Conservation (phyloP, 2,888 invertebrate genomes). For the Nephrotoma guestfalica region DNA sequence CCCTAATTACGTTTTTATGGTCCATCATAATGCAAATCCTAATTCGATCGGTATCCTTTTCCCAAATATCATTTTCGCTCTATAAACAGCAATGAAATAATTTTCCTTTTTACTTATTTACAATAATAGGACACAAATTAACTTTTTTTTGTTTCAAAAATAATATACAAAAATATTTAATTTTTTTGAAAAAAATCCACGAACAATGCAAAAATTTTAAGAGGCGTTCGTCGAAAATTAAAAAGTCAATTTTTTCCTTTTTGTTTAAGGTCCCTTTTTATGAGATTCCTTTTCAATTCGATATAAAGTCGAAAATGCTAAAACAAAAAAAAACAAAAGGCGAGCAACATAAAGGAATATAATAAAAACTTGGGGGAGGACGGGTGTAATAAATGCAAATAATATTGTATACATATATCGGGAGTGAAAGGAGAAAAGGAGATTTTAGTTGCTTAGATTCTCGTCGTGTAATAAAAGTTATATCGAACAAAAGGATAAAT, state of each 20-base stretch:
- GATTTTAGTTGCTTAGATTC: not conserved
- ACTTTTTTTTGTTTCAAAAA: slow-evolving; percentile 1
- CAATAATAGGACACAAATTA: not conserved
- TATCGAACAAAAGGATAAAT: not conserved
- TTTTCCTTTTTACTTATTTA: not conserved
- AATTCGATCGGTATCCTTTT: not conserved
- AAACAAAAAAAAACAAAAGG: not conserved
- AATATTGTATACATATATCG: not conserved
- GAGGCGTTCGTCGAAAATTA: slow-evolving; percentile 1
- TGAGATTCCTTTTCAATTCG: not conserved
- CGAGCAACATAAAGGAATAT: not conserved
- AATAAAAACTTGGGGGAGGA: not conserved
- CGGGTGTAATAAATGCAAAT: not conserved
- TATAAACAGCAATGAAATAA: not conserved
- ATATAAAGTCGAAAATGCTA: not conserved
- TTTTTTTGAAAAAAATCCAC: not conserved
- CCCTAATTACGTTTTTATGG: not conserved
- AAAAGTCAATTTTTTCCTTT: slow-evolving; percentile 2
- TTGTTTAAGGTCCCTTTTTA: not conserved
- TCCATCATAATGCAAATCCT: not conserved
- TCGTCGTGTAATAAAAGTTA: not conserved
- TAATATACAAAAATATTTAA: not conserved
- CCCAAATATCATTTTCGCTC: not conserved
- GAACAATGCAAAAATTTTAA: not conserved
- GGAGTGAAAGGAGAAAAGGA: not conserved